Conservation (phyloP, 1,140 invertebrate genomes). For the Radopholus similis region DNA sequence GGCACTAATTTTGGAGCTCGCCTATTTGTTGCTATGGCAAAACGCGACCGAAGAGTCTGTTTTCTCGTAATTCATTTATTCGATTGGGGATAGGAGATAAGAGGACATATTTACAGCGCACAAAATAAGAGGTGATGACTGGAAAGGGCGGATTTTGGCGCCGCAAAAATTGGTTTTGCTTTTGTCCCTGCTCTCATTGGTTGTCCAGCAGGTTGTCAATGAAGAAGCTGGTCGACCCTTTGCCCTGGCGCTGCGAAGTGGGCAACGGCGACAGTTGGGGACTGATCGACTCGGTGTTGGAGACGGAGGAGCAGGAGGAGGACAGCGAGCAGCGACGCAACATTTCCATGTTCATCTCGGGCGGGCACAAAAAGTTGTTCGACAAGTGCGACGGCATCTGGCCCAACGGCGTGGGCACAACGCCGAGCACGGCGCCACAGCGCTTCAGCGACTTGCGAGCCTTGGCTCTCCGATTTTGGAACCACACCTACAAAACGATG, state of each 20-base stretch:
- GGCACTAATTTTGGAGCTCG: too few relatives aligned
- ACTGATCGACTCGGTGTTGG: constrained; percentile 21
- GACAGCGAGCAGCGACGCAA: constrained; percentile 17
- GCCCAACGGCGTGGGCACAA: too few relatives aligned
- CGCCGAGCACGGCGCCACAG: not conserved
- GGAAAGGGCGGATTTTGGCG: not conserved
- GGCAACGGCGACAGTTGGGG: constrained; percentile 23
- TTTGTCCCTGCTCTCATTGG: not conserved
- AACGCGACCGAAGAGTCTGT: too few relatives aligned
- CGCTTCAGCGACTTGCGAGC: constrained; percentile 14
- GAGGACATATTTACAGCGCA: too few relatives aligned
- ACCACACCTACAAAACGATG: constrained; percentile 19
- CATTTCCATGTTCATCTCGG: not conserved
- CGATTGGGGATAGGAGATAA: too few relatives aligned
- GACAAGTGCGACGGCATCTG: not conserved
- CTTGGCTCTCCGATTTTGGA: constrained; percentile 30
- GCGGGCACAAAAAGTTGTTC: constrained; percentile 24
- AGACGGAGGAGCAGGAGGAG: constrained; percentile 20
- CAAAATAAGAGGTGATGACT: not conserved
- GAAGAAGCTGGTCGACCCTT: constrained; percentile 5
- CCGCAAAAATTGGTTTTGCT: not conserved
- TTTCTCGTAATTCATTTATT: too few relatives aligned
- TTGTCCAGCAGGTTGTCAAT: constrained; percentile 16
- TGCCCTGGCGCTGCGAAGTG: not conserved
- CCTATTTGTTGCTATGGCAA: too few relatives aligned